These are phyloP conservation scores for Bubo scandiacus DNA, from an alignment of 2,113 vertebrate genomes.

Conservation along the genomic window DNA sequence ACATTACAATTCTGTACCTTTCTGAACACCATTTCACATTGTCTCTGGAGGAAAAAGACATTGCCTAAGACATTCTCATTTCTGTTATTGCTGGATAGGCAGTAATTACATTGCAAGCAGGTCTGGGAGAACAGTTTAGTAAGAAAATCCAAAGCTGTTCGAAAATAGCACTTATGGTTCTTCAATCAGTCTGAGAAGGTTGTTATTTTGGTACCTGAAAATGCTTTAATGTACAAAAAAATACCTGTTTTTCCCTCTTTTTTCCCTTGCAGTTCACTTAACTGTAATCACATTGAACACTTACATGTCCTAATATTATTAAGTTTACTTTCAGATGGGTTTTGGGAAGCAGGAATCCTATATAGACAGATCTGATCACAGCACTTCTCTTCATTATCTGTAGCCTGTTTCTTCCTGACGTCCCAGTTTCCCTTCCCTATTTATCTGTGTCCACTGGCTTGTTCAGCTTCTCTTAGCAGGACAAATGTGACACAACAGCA, in stretches of 20 bases:
- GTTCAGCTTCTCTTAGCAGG: not conserved
- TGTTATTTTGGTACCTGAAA: conserved; percentile 1
- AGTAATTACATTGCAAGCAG: conserved; percentile 9
- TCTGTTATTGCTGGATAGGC: conserved; percentile 26
- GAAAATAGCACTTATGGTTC: not conserved
- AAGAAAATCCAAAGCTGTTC: not conserved
- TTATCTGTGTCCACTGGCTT: not conserved
- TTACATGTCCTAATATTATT: not conserved
- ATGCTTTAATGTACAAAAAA: not conserved
- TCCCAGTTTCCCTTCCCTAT: not conserved
- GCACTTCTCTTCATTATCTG: not conserved
- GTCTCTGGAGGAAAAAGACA: not conserved
- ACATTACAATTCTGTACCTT: not conserved
- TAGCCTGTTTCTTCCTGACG: not conserved
- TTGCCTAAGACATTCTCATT: not conserved
- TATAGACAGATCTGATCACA: not conserved
- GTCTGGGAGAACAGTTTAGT: not conserved
- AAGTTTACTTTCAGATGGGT: not conserved
- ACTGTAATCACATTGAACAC: not conserved
- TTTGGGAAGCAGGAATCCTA: not conserved
- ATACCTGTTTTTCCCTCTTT: not conserved
- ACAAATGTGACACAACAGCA: not conserved
- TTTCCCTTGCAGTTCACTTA: not conserved
- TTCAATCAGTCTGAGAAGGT: not conserved
- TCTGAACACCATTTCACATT: not conserved